Conservation (phyloP, 2,888 invertebrate genomes). For the Oxycera nigricornis region DNA sequence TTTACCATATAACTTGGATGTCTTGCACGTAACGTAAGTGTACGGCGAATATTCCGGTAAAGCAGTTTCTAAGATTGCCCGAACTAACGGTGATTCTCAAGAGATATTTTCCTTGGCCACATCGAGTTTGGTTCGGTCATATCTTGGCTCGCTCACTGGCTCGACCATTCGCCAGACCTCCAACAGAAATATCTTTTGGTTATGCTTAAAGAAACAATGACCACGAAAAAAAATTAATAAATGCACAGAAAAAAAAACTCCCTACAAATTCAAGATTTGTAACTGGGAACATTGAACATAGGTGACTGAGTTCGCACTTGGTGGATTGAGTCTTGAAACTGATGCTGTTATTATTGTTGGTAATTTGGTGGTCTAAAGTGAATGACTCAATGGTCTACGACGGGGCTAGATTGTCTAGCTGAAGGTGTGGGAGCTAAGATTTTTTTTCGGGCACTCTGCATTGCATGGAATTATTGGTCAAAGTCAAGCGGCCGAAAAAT, state of each 20-base stretch:
- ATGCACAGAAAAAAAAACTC: too few species aligned
- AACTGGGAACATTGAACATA: too few species aligned
- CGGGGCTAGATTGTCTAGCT: neutral
- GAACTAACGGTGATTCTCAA: conserved; percentile 4
- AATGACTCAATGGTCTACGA: neutral
- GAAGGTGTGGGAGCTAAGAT: neutral
- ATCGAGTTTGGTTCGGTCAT: too few species aligned
- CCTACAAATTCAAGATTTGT: too few species aligned
- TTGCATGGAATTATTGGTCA: neutral
- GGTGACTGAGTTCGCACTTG: too few species aligned
- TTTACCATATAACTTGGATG: neutral
- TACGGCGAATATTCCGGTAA: conserved; percentile 15
- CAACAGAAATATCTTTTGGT: too few species aligned
- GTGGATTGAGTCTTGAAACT: neutral
- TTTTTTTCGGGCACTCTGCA: neutral
- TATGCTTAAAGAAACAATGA: too few species aligned
- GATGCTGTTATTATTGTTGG: neutral
- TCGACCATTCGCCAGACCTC: too few species aligned
- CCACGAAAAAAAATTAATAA: too few species aligned
- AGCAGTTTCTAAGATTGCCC: conserved; percentile 17
- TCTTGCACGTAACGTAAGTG: conserved; percentile 1
- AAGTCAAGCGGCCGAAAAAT: neutral
- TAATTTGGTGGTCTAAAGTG: neutral
- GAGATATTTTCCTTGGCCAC: neutral
- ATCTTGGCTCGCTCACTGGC: too few species aligned